Evolutionary conservation across 2,797 vertebrate genomes (phyloP).

Genomic region (Enteromius anoplus): DNA sequence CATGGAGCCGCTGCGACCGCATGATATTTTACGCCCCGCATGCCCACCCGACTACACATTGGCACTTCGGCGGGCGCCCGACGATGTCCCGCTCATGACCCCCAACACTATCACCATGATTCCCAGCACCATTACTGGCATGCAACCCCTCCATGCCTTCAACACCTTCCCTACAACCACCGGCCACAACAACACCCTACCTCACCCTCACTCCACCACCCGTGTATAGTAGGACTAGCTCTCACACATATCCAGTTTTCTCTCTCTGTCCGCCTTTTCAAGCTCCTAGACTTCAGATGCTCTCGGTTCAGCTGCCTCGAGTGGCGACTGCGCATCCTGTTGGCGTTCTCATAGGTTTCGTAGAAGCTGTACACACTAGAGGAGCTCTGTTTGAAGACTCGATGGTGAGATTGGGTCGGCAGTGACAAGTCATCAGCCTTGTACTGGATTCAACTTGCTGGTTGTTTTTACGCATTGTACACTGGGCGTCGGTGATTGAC

Average conservation of each 20-base stretch:
- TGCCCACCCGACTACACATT: slow-evolving; percentile 94
- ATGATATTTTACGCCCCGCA: slow-evolving; percentile 85
- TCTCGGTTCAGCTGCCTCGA: slow-evolving; percentile 20
- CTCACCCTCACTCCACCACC: slow-evolving; percentile 93
- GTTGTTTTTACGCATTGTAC: slow-evolving; percentile 25
- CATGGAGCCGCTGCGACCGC: slow-evolving; percentile 84
- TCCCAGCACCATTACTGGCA: slow-evolving; percentile 86
- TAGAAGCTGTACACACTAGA: slow-evolving; percentile 14
- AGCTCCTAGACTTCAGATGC: slow-evolving; percentile 28
- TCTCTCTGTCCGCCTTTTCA: slow-evolving; percentile 42
- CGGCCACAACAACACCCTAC: slow-evolving; percentile 93
- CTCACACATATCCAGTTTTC: slow-evolving; percentile 27
- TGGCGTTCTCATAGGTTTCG: slow-evolving; percentile 34
- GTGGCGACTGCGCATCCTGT: slow-evolving; percentile 24
- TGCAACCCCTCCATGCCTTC: slow-evolving; percentile 91
- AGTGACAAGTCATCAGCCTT: slow-evolving; percentile 17
- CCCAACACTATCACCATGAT: slow-evolving; percentile 94
- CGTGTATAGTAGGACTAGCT: slow-evolving; percentile 84
- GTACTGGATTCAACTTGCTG: slow-evolving; percentile 19
- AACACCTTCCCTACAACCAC: slow-evolving; percentile 85
- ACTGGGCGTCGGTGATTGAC: slow-evolving; percentile 11
- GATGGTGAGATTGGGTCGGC: background rate
- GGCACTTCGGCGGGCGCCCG: slow-evolving; percentile 87
- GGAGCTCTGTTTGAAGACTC: slow-evolving; percentile 37
- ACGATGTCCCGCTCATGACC: slow-evolving; percentile 90